phyloP scores from a whole-genome alignment of 2,888 invertebrate genomes.

The Apoda limacodes region DNA sequence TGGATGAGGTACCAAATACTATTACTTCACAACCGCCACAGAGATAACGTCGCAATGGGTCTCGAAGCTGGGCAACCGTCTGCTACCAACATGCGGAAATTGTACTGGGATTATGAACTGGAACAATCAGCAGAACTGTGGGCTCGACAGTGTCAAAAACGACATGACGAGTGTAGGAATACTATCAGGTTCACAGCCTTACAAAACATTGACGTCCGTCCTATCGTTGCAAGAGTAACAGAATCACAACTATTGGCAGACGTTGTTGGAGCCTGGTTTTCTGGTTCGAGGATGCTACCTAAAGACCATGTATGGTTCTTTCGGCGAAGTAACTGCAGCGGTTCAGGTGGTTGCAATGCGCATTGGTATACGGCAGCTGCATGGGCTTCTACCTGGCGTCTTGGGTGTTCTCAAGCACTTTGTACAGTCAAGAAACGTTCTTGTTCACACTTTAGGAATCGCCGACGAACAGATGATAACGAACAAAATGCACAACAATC shows the following conservation, averaged over 20 bases:
- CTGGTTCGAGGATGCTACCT: slow-evolving; percentile 45
- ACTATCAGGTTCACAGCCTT: slow-evolving; percentile 53
- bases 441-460: slow-evolving; percentile 40
- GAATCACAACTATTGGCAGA: slow-evolving; percentile 57
- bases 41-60: slow-evolving; percentile 60
- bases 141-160: slow-evolving; percentile 61
- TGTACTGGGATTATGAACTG: slow-evolving; percentile 64
- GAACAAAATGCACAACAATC: slow-evolving; percentile 4
- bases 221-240: slow-evolving; percentile 44
- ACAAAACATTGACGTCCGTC: slow-evolving; percentile 59
- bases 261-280: slow-evolving; percentile 57
- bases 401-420: slow-evolving; percentile 55
- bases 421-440: slow-evolving; percentile 47
- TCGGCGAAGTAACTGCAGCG: slow-evolving; percentile 46
- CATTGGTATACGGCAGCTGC: slow-evolving; percentile 58
- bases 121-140: slow-evolving; percentile 57
- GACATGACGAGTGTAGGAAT: slow-evolving; percentile 61
- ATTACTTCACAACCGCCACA: slow-evolving; percentile 52
- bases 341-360: slow-evolving; percentile 50
- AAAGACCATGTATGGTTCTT: slow-evolving; percentile 52
- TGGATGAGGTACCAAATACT: slow-evolving; percentile 60
- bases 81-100: slow-evolving; percentile 61
- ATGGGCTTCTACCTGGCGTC: slow-evolving; percentile 59
- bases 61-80: slow-evolving; percentile 57
- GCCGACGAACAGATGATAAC: slow-evolving; percentile 22